Percentiles rank a stretch among this genome's conserved stretches.
phyloP scores from a whole-genome alignment of 2,888 invertebrate genomes.

The Sarcophaga variegata region DNA sequence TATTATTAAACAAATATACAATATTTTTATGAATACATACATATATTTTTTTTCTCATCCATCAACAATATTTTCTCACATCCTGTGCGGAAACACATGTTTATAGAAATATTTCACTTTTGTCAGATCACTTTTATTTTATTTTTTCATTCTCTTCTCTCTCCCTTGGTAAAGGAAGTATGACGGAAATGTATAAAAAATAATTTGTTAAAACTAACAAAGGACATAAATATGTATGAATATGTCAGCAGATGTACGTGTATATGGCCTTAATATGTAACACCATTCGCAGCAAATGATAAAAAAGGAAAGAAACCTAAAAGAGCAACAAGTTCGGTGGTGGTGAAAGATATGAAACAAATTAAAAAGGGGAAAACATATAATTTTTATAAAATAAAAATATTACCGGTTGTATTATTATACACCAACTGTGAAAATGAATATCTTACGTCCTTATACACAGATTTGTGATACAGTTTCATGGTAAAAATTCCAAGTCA shows the following conservation, averaged over 20 bases:
- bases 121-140: conserved; percentile 41
- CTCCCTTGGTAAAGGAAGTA: conserved; percentile 40
- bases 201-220: conserved; percentile 66
- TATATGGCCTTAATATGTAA: background rate
- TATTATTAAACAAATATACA: too few relatives aligned
- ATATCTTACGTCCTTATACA: too few relatives aligned
- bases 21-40: background rate
- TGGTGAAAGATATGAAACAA: conserved; percentile 10
- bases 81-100: conserved; percentile 49
- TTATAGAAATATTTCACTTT: conserved; percentile 57
- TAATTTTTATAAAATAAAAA: background rate
- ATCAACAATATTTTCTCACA: conserved; percentile 24
- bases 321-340: conserved; percentile 51
- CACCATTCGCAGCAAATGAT: conserved; percentile 7
- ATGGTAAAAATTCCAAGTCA: too few relatives aligned
- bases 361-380: conserved; percentile 25
- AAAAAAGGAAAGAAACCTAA: conserved; percentile 28
- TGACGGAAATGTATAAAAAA: conserved; percentile 61
- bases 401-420: too few relatives aligned
- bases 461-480: too few relatives aligned
- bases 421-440: too few relatives aligned
- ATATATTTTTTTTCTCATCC: conserved; percentile 29
- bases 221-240: conserved; percentile 8
- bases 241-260: background rate
- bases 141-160: background rate